These are phyloP conservation scores for Drosophila limbata DNA, from an alignment of 2,888 invertebrate species.

Conservation along the genomic window DNA sequence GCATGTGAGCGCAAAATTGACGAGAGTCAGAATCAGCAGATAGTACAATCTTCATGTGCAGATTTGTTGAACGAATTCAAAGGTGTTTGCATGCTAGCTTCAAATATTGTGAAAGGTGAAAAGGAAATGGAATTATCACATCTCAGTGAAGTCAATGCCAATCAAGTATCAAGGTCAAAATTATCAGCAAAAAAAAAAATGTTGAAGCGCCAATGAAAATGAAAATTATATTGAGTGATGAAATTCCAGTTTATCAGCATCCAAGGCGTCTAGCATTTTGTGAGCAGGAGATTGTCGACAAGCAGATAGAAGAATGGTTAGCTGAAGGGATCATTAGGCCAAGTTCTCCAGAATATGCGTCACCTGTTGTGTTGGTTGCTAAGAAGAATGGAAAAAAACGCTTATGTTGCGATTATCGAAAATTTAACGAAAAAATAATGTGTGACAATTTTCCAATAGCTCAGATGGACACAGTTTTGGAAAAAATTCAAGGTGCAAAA, in stretches of 20 bases:
- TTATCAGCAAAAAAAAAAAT: not conserved
- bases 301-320: constrained; percentile 20
- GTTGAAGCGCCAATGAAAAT: not conserved
- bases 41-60: too few relatives aligned
- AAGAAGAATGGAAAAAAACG: constrained; percentile 15
- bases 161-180: not conserved
- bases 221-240: not conserved
- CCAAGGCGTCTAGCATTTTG: constrained; percentile 1
- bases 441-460: constrained; percentile 17
- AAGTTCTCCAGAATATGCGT: constrained; percentile 18
- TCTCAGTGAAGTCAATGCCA: too few relatives aligned
- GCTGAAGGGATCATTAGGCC: constrained; percentile 1
- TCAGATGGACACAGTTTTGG: constrained; percentile 13
- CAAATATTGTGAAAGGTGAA: too few relatives aligned
- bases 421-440: constrained; percentile 7
- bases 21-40: too few relatives aligned
- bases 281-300: constrained; percentile 1
- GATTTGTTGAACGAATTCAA: too few relatives aligned
- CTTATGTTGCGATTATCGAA: constrained; percentile 20
- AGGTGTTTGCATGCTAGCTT: too few relatives aligned
- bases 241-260: constrained; percentile 19
- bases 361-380: constrained; percentile 13
- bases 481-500: constrained; percentile 10
- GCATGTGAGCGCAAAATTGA: too few relatives aligned
- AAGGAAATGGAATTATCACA: too few relatives aligned